phyloP scores from a whole-genome alignment of 1,140 invertebrate genomes.

The Drosophila teissieri region DNA sequence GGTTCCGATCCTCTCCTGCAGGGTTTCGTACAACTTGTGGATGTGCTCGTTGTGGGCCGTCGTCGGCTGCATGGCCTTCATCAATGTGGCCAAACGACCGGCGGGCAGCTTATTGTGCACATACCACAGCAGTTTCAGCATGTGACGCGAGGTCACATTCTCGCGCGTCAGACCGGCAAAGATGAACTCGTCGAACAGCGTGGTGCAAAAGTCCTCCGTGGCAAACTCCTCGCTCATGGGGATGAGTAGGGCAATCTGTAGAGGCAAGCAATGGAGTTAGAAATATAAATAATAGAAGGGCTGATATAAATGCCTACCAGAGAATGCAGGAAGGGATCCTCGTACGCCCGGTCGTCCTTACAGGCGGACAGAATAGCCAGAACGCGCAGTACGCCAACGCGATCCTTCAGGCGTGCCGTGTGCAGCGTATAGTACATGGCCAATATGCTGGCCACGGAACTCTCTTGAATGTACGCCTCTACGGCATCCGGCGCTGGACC shows the following conservation, averaged over 20 bases:
- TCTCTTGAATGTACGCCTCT: conserved; percentile 95
- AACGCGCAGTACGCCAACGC: conserved; percentile 93
- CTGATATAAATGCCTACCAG: conserved; percentile 86
- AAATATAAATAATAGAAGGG: too few relatives aligned
- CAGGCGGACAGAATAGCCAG: conserved; percentile 95
- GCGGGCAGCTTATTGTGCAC: conserved; percentile 94
- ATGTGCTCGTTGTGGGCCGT: conserved; percentile 94
- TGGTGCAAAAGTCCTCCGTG: conserved; percentile 97
- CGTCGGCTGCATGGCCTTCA: conserved; percentile 95
- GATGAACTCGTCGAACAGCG: conserved; percentile 98
- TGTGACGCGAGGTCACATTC: conserved; percentile 95
- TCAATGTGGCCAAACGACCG: conserved; percentile 91
- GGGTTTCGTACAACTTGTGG: conserved; percentile 90
- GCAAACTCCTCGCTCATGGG: conserved; percentile 96
- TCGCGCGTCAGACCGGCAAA: conserved; percentile 94
- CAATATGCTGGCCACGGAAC: conserved; percentile 94
- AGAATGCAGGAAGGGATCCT: conserved; percentile 97
- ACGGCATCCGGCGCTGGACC: conserved; percentile 96
- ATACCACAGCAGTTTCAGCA: conserved; percentile 96
- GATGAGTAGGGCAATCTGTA: conserved; percentile 92
- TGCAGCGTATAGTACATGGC: conserved; percentile 98
- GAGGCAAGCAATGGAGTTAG: background rate
- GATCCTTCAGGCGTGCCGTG: conserved; percentile 92
- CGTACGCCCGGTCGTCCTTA: conserved; percentile 95
- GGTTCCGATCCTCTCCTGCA: conserved; percentile 91